Base-by-base conservation (phyloP, 2,797 vertebrate species). In the Lagodon rhomboides region DNA sequence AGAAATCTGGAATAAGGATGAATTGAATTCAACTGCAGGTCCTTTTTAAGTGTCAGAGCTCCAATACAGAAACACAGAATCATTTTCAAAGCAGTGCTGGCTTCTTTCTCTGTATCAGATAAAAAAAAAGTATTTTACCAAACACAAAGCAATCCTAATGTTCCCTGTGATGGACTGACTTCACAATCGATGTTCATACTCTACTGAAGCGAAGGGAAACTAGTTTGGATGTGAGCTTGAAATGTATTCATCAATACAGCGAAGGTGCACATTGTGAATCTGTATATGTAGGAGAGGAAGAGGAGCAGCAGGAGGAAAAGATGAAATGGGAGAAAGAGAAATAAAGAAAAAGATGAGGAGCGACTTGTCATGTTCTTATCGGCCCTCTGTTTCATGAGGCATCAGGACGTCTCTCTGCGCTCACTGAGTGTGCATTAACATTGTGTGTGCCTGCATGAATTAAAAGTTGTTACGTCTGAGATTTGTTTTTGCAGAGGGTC, bases 331-430 rank as follows among this genome's bases (percentile, higher is more conserved):
- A 65, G 63, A 56, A 59, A 70, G 25, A 38, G 58, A 9, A n/a
- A 63, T 11, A 75, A 73, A 67, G 22, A 55, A 60, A 55, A 41
- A 38, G 7, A 81, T 51, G 47, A 68, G 73, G 50, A 60, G 20
- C 47, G 43, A 62, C 23, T n/a, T 27, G 22, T 43, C 13, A 66
- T 55, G 72, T 81, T 53, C 62, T 53, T 78, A 84, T 85, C 10
- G 17, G 18, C 47, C 18, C 15, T 55, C 5, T 43, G 34, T 22
- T 58, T 18, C 43, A 12, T 44, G 43, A 44, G 34, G 2, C 8
- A 34, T 34, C 34, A 34, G 34, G 34, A 34, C 9, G 34, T 34
- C 34, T 34, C 30, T 34, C 30, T 34, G 30, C n/a, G n/a, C n/a
- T n/a, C n/a, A n/a, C 30, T 34, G 30, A 34, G 30, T 34, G 30